These are phyloP conservation scores for Cephus nigrinus DNA, from an alignment of 2,888 invertebrate genomes.

Conservation along the genomic window DNA sequence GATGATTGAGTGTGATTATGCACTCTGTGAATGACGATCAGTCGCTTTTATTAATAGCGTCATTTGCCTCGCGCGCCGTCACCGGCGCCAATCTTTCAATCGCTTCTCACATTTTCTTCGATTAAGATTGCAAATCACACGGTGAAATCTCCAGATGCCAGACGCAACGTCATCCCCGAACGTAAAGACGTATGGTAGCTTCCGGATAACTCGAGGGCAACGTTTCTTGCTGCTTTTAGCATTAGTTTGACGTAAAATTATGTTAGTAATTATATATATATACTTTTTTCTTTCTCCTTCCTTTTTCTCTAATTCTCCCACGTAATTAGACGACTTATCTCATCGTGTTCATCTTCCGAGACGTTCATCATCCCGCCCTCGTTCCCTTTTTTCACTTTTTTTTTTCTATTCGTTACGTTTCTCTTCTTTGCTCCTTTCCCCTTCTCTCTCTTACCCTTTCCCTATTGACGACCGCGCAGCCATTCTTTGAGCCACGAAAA, in stretches of 20 bases:
- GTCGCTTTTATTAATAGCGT: neutral
- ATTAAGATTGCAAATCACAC: conserved; percentile 8
- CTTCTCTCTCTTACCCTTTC: neutral
- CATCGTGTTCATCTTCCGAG: neutral
- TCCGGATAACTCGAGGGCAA: neutral
- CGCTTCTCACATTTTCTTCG: conserved; percentile 7
- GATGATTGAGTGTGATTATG: conserved; percentile 22
- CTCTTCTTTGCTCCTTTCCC: neutral
- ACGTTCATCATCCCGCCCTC: neutral
- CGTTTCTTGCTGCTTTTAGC: too few species aligned
- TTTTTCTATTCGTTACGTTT: neutral
- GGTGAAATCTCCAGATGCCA: neutral
- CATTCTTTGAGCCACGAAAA: conserved; percentile 18
- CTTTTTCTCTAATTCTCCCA: neutral
- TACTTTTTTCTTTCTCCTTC: neutral
- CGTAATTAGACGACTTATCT: neutral
- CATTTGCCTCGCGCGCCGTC: neutral
- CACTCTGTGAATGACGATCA: conserved; percentile 4
- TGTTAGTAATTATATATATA: neutral
- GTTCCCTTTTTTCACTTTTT: neutral
- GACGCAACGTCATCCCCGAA: neutral
- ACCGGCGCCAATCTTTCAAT: conserved; percentile 7
- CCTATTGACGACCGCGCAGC: neutral
- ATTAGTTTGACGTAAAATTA: neutral
- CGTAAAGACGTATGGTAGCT: neutral